Evolutionary conservation across 2,888 invertebrate genomes (phyloP), one percentile per base, ranked within the genome.

Genomic region (Pyrgus malvae): DNA sequence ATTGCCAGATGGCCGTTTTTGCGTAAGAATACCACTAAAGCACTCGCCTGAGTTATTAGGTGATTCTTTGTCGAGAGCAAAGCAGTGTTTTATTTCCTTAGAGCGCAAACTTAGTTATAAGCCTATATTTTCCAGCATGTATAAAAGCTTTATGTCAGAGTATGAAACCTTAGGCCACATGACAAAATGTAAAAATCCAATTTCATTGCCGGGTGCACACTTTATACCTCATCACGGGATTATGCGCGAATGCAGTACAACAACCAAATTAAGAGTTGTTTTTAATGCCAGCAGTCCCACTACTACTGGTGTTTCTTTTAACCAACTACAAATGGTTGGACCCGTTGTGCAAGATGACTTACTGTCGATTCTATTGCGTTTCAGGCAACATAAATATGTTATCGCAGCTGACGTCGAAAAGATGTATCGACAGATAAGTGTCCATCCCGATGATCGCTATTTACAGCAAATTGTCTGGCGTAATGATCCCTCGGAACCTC

Each of bases 331-430:
- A 19, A 56, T 58, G 56, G 53, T 59, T 9, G 66, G 65, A 2
- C 65, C 64, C 2, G 45, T 53, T 0, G 59, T 66, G 1, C 65
- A 67, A 27, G 62, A 61, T 12, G 64, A 67, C 11, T 46, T 68
- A n/a, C 50, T 29, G 29, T 29, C 29, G n/a, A 29, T 29, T 11
- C 29, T 29, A 3, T 11, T 11, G 2, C n/a, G 29, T 4, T 29
- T 29, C 7, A 29, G 29, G 11, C 29, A 53, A 21, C 41, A 66
- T 25, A 62, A 61, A 21, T 65, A 60, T 27, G 21, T 66, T 5
- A 17, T 65, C 3, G 41, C 50, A 6, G 65, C 63, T 0, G 66
- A 67, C 16, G 56, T 67, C 0, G 65, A 65, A 29, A 67, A 29
- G n/a, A 29, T 29, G 11, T 29, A 29, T 29, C 29, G 29, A 11